Evolutionary conservation across 2,113 vertebrate genomes (phyloP).

Genomic region (Gymnocephalus cernua): DNA sequence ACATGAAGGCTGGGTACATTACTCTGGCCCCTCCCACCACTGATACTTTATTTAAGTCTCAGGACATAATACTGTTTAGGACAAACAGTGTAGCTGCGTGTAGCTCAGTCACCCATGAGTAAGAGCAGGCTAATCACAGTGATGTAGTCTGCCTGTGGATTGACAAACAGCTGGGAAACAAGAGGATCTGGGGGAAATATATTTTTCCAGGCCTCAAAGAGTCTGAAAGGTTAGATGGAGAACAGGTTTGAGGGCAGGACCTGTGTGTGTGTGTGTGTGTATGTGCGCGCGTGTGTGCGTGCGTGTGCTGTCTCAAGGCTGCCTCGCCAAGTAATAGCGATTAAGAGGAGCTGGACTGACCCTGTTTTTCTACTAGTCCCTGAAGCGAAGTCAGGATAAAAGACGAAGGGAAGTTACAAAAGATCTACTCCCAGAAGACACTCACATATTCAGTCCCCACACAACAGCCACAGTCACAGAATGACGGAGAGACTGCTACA

Average conservation of each 20-base stretch:
- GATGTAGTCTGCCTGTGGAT: constrained; percentile 6
- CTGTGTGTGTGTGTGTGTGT: constrained; percentile 15
- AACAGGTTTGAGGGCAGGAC: constrained; percentile 51
- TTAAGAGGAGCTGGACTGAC: constrained; percentile 67
- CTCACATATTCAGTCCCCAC: neutral
- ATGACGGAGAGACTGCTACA: neutral
- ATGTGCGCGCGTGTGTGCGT: neutral
- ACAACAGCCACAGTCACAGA: neutral
- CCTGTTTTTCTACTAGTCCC: constrained; percentile 56
- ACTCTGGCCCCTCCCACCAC: neutral
- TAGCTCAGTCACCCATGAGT: constrained; percentile 36
- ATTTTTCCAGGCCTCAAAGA: constrained; percentile 42
- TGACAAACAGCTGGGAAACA: constrained; percentile 42
- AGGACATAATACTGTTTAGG: constrained; percentile 13
- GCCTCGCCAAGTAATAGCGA: constrained; percentile 52
- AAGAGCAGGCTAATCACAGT: constrained; percentile 41
- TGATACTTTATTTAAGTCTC: constrained; percentile 6
- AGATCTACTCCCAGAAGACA: constrained; percentile 39
- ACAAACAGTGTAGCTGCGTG: neutral
- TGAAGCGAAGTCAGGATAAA: constrained; percentile 54
- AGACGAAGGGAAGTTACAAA: constrained; percentile 55
- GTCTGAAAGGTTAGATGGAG: constrained; percentile 39
- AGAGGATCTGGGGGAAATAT: constrained; percentile 45
- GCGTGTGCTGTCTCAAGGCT: constrained; percentile 35
- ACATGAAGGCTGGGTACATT: neutral